Percentiles rank a stretch among this genome's conserved stretches.
phyloP scores from a whole-genome alignment of 2,888 invertebrate species.

The Euphydryas editha region DNA sequence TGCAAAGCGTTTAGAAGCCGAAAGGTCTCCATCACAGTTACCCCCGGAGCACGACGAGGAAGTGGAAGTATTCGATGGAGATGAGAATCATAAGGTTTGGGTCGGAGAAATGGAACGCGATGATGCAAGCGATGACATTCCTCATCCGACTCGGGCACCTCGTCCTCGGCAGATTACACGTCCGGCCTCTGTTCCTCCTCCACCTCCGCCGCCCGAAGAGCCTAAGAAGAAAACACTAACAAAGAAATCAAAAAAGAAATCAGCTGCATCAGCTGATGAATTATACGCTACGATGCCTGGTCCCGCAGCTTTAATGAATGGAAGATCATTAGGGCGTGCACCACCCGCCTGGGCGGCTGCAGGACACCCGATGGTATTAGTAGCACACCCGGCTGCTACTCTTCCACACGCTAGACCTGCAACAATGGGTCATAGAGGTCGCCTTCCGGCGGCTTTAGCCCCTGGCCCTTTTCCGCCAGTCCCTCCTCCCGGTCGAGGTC shows the following conservation, averaged over 20 bases:
- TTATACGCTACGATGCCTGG: slow-evolving; percentile 83
- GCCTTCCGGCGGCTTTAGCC: slow-evolving; percentile 83
- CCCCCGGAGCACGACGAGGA: slow-evolving; percentile 86
- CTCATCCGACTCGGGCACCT: slow-evolving; percentile 85
- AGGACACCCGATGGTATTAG: slow-evolving; percentile 76
- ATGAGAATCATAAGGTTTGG: slow-evolving; percentile 98
- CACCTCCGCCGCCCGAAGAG: slow-evolving; percentile 89
- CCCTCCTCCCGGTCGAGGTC: slow-evolving; percentile 67
- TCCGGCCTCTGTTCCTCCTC: slow-evolving; percentile 92
- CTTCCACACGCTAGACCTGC: slow-evolving; percentile 75
- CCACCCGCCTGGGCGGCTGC: slow-evolving; percentile 75
- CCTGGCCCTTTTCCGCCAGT: slow-evolving; percentile 72
- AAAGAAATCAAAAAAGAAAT: slow-evolving; percentile 83
- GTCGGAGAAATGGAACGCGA: slow-evolving; percentile 91
- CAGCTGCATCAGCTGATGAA: slow-evolving; percentile 84
- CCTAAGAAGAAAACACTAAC: slow-evolving; percentile 84
- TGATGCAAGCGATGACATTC: slow-evolving; percentile 87
- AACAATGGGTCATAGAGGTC: slow-evolving; percentile 83
- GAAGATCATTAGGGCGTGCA: slow-evolving; percentile 73
- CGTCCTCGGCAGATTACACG: slow-evolving; percentile 92
- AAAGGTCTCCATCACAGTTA: slow-evolving; percentile 73
- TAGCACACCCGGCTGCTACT: slow-evolving; percentile 76
- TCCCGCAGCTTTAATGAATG: slow-evolving; percentile 74
- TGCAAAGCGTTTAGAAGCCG: slow-evolving; percentile 91
- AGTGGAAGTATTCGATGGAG: slow-evolving; percentile 93